These are phyloP conservation scores for Steatocranus sp. DNA, from an alignment of 2,797 vertebrate species.

Conservation along the genomic window DNA sequence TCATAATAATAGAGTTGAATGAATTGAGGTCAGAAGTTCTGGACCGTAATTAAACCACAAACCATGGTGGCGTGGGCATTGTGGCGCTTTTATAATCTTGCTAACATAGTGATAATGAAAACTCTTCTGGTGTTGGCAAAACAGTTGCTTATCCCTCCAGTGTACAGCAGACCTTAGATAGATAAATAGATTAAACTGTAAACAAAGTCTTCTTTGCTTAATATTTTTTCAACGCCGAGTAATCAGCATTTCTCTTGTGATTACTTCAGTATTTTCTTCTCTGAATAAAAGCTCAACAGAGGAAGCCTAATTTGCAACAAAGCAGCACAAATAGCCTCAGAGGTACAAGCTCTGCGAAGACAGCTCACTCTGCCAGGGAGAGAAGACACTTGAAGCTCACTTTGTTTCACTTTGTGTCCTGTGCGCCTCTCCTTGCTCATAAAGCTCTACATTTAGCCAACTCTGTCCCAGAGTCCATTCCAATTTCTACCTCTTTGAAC, in stretches of 20 bases:
- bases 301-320: slow-evolving; percentile 52
- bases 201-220: slow-evolving; percentile 23
- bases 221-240: slow-evolving; percentile 15
- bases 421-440: slow-evolving; percentile 44
- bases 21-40: background rate
- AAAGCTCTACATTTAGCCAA: slow-evolving; percentile 63
- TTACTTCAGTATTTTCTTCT: slow-evolving; percentile 41
- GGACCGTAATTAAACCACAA: background rate
- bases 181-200: slow-evolving; percentile 21
- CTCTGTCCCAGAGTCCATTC: slow-evolving; percentile 58
- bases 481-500: slow-evolving; percentile 74
- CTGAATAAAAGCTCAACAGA: slow-evolving; percentile 38
- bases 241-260: slow-evolving; percentile 40
- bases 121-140: background rate
- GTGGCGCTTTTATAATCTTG: background rate
- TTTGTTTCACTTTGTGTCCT: slow-evolving; percentile 62
- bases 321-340: slow-evolving; percentile 48
- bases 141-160: background rate
- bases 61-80: background rate
- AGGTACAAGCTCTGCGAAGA: slow-evolving; percentile 23
- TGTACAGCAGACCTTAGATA: background rate
- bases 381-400: slow-evolving; percentile 59
- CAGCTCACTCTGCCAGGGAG: slow-evolving; percentile 33
- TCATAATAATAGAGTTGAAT: background rate
- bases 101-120: background rate